Evolutionary conservation across 2,888 invertebrate species (phyloP), one percentile per base, ranked within the genome.

Genomic region (Argynnis bischoffii): DNA sequence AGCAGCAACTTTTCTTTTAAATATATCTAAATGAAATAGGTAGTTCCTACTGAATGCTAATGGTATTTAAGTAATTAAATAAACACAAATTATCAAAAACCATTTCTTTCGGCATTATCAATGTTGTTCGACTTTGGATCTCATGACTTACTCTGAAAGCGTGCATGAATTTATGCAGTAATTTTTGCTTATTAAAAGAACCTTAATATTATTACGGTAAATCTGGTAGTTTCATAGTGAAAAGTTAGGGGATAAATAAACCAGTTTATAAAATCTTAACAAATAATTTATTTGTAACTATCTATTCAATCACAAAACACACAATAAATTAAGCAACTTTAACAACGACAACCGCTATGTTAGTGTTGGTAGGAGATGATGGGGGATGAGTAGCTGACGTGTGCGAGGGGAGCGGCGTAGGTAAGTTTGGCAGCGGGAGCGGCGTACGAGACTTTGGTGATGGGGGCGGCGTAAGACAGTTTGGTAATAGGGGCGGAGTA

Each of bases 331-430:
- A 72, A 69, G 55, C 72, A 64, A 66, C 63, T 74, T 67, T 56
- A 63, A 56, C 60, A 56, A 21, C 55, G 48, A 55, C 26, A 57
- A 64, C 18, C 56, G 6, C n/a, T 64, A 69, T 66, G 74, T 74
- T 86, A 89, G 82, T 88, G 87, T 75, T 88, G 86, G 84, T 89
- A 89, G 70, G 88, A 88, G 76, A 89, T 79, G 66, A 79, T 79
- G 50, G 89, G 89, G 48, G 89, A 88, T 4, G 88, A 81, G 83
- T 81, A 90, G 70, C 83, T 75, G 55, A 89, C 86, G 63, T 87
- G 87, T n/a, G 83, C 46, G 53, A 69, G 63, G 54, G 84, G 79
- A 26, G 81, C 76, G 64, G 79, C 69, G 70, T 79, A 78, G 64
- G 83, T 78, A 0, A 78, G 66, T 66, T 78, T 78, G 53, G 76